phyloP scores from a whole-genome alignment of 2,797 vertebrate genomes.

The Phalanger gymnotis region DNA sequence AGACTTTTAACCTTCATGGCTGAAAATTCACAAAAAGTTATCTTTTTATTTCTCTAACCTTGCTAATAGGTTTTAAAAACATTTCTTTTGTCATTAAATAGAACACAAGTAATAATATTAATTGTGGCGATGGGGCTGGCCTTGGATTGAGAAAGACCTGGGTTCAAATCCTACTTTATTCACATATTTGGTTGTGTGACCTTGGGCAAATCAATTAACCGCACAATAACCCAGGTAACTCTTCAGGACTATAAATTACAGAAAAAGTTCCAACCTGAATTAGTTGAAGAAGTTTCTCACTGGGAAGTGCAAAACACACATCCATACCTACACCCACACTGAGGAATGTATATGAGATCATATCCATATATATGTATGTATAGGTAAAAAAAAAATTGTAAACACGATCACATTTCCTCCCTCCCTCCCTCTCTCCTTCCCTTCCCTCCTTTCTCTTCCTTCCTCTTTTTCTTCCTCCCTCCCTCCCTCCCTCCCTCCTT shows the following conservation, averaged over 20 bases:
- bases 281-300: not conserved
- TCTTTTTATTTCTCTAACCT: not conserved
- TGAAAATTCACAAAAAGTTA: not conserved
- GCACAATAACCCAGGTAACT: not conserved
- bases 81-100: not conserved
- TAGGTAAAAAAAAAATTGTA: not conserved
- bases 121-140: not conserved
- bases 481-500: too few species aligned
- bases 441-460: too few species aligned
- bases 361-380: not conserved
- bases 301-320: not conserved
- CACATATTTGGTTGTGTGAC: not conserved
- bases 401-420: not conserved
- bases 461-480: too few species aligned
- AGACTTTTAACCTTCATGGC: not conserved
- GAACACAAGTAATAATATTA: not conserved
- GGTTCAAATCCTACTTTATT: not conserved
- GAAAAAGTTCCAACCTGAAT: not conserved
- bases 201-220: not conserved
- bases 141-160: not conserved
- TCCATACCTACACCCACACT: too few species aligned
- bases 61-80: not conserved
- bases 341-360: not conserved
- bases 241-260: not conserved
- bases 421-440: too few species aligned